Conservation (phyloP, 2,113 vertebrate genomes). For the Odontophorus gujanensis region DNA sequence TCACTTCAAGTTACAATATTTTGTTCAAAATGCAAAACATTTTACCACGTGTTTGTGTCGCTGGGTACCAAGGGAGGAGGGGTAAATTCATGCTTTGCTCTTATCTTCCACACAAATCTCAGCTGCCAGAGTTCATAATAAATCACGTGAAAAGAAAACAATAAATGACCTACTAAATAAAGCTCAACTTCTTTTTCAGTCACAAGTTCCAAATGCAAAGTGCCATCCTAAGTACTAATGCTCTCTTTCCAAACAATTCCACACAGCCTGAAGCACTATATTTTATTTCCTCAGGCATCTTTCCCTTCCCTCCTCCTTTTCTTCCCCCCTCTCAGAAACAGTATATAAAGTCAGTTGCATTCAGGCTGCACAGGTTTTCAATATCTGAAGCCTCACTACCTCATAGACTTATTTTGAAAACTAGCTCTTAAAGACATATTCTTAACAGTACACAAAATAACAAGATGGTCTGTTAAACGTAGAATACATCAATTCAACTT, state of each 20-base stretch:
- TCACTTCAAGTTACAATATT: not conserved
- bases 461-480: not conserved
- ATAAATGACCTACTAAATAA: not conserved
- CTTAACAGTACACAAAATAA: not conserved
- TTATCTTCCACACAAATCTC: not conserved
- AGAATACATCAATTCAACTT: constrained; percentile 16
- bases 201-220: not conserved
- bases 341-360: not conserved
- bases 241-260: not conserved
- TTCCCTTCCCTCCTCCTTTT: not conserved
- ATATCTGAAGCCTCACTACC: not conserved
- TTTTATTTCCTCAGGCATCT: not conserved
- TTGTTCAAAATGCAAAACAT: not conserved
- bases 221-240: not conserved
- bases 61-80: not conserved
- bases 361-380: not conserved
- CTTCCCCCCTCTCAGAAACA: not conserved
- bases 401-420: not conserved
- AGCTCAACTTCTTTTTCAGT: not conserved
- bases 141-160: not conserved
- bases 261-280: not conserved
- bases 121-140: not conserved
- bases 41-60: not conserved
- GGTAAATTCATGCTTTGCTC: not conserved
- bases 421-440: not conserved